Evolutionary conservation across 2,113 vertebrate species (phyloP), one percentile per base, ranked within the genome.

Genomic region (Centropus unirufus): DNA sequence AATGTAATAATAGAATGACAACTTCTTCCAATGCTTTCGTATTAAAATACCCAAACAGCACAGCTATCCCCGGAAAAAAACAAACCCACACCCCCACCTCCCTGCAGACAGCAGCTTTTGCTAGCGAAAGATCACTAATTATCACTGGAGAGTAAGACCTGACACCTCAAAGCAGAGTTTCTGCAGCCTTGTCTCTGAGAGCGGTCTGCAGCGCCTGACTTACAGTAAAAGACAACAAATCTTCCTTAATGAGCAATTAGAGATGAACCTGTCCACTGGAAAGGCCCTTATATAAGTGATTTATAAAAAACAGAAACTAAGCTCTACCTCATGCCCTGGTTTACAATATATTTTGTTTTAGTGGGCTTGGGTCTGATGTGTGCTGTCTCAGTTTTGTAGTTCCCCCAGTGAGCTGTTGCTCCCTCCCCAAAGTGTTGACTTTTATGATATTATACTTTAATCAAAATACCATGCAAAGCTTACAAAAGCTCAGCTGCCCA

Each of bases 61-160:
- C 34, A 62, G 49, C 9, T 20, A 42, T 6, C 3, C 5, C 8
- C 7, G 6, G 2, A 3, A 24, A 58, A 34, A 59, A 86, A 0
- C 1, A 55, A 69, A 54, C 26, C n/a, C 22, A 32, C 8, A 55
- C 54, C 3, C 12, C 17, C 66, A 61, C 30, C 34, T 32, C 51
- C 69, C 66, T 75, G 51, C 44, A 77, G 32, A 26, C 5, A 20
- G 24, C 20, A 19, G 6, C 21, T 84, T 59, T 11, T 67, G 44
- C 47, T 67, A 40, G 23, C 26, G 40, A 21, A 59, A 82, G 21
- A 8, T 51, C 18, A 22, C 34, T 14, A 49, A 63, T 42, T 49
- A 58, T 14, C 8, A 32, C 26, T 24, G 39, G 42, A 75, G 52
- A 16, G 22, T 11, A 49, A 64, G 64, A 63, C 9, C 9, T 12